Percentiles rank a stretch among this genome's conserved stretches.
Conservation (phyloP, 2,113 vertebrate species). For the Melanotaenia duboulayi region DNA sequence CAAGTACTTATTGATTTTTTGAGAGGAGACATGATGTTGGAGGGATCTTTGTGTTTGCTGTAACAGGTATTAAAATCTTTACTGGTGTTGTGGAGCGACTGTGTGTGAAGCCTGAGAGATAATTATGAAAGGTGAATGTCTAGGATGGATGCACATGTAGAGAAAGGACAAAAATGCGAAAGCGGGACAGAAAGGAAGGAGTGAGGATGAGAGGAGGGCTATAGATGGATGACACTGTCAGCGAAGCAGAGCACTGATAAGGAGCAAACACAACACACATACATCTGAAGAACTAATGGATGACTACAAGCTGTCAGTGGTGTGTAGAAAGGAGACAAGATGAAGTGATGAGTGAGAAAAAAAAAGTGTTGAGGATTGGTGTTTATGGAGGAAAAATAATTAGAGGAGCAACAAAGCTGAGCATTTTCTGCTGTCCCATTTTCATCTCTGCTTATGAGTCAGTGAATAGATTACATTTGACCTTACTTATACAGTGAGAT, state of each 20-base stretch:
- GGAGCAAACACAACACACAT: neutral
- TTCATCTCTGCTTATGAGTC: conserved; percentile 30
- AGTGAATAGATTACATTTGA: conserved; percentile 6
- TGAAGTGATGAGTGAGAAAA: conserved; percentile 30
- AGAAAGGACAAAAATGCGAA: neutral
- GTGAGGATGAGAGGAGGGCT: conserved; percentile 1
- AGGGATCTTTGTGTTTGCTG: conserved; percentile 61
- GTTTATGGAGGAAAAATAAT: neutral
- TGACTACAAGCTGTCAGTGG: conserved; percentile 54
- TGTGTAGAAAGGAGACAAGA: conserved; percentile 36
- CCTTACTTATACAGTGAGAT: conserved; percentile 6
- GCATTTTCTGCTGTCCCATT: conserved; percentile 33
- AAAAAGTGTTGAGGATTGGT: neutral
- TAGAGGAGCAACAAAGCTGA: neutral
- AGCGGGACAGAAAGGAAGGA: neutral
- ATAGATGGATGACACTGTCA: conserved; percentile 33
- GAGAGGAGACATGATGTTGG: conserved; percentile 5
- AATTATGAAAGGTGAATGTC: conserved; percentile 65
- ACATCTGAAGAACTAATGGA: conserved; percentile 55
- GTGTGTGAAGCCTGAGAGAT: conserved; percentile 33
- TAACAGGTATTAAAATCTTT: conserved; percentile 66
- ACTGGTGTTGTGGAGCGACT: conserved; percentile 16
- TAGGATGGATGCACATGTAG: conserved; percentile 30
- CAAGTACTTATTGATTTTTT: conserved; percentile 42
- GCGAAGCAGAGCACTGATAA: conserved; percentile 8